Evolutionary conservation across 2,888 invertebrate species (phyloP).

Genomic region (Synanthedon andrenaeformis): DNA sequence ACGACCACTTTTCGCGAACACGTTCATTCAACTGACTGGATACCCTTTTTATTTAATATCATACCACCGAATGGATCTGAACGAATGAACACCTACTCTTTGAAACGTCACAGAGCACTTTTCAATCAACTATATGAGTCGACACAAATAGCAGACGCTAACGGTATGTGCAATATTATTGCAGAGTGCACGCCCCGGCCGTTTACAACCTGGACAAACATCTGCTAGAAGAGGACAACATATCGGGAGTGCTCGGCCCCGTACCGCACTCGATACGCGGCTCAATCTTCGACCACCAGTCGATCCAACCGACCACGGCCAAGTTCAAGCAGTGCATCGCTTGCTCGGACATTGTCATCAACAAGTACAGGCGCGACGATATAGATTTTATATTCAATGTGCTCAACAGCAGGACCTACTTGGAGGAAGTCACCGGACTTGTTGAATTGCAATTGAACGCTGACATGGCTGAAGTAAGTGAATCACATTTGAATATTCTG

Average conservation of each 20-base stretch:
- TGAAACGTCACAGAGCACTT: too few relatives aligned
- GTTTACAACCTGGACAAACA: conserved; percentile 58
- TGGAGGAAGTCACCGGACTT: conserved; percentile 90
- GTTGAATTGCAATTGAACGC: conserved; percentile 71
- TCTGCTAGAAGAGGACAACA: conserved; percentile 25
- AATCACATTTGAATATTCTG: background rate
- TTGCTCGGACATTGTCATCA: conserved; percentile 76
- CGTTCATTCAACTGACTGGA: too few relatives aligned
- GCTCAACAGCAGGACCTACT: conserved; percentile 82
- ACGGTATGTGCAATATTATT: conserved; percentile 6
- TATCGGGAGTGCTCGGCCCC: conserved; percentile 74
- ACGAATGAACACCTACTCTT: too few relatives aligned
- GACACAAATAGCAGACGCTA: too few relatives aligned
- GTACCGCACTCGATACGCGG: conserved; percentile 95
- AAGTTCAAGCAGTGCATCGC: conserved; percentile 94
- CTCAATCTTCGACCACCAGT: conserved; percentile 85
- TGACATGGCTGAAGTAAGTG: conserved; percentile 70
- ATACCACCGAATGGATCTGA: too few relatives aligned
- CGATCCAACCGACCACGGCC: conserved; percentile 84
- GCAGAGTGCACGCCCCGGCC: conserved; percentile 75
- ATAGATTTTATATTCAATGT: conserved; percentile 82
- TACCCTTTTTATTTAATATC: too few relatives aligned
- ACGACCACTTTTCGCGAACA: too few relatives aligned
- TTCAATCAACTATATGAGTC: too few relatives aligned
- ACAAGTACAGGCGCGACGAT: conserved; percentile 58